Evolutionary conservation across 2,888 invertebrate genomes (phyloP), one percentile per base, ranked within the genome.

Genomic region (Leucophenga montana): DNA sequence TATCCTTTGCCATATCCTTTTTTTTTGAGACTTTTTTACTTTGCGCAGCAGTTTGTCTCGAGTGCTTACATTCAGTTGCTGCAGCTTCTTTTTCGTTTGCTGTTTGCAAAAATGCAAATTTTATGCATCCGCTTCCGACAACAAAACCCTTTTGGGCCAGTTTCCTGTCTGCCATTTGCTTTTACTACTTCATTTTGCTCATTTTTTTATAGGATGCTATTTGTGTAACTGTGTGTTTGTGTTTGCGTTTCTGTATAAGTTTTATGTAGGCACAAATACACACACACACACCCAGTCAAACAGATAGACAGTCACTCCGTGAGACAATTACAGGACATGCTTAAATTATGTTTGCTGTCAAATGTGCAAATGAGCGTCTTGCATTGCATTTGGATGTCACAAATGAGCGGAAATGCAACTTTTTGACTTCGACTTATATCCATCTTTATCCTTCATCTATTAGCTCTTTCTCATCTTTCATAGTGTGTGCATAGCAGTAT

Each of bases 101-200:
- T 50, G 31, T 59, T 53, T 22, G 50, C 59, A 46, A 59, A 70
- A 70, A 71, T 75, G 75, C 72, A 74, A 77, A 77, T 79, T 78
- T 75, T 64, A 79, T 79, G 74, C 75, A 79, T 72, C 72, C 73
- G 75, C 70, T 76, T 75, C 71, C 72, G 73, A 39, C 57, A 71
- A 18, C 66, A 65, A 50, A 50, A 50, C 50, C 18, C 50, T 50
- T 50, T 50, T 16, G 50, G 50, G 50, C 18, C 50, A 18, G 16
- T 50, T 50, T 50, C 16, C 50, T 39, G 48, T 18, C 18, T 50
- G 50, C 50, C 16, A 18, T 14, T n/a, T 39, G 8, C 39, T 39
- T 39, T 39, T 39, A 13, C 48, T 50, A 18, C 50, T 16, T 50
- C 16, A n/a, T 2, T 50, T n/a, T n/a, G n/a, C n/a, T n/a, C 3